phyloP scores from a whole-genome alignment of 2,888 invertebrate species.

The Notodonta ziczac region DNA sequence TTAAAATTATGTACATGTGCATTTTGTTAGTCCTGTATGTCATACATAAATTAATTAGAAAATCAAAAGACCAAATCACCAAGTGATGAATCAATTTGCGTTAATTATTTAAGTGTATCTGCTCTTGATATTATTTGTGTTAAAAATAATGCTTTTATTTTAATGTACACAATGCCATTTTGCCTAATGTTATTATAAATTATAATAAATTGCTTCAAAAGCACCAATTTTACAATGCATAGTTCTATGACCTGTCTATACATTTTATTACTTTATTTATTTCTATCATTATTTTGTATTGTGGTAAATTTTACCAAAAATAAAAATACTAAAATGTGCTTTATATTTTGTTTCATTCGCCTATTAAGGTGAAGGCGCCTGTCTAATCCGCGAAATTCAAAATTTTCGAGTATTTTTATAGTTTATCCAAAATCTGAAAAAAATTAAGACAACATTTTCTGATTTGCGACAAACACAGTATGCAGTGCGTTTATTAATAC shows the following conservation, averaged over 20 bases:
- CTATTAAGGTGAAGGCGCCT: no score
- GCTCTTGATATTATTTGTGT: slow-evolving; percentile 82
- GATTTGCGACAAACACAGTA: no score
- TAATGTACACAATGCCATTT: slow-evolving; percentile 84
- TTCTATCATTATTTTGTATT: slow-evolving; percentile 84
- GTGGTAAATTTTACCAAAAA: slow-evolving; percentile 85
- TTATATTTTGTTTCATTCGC: slow-evolving; percentile 70
- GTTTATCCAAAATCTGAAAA: no score
- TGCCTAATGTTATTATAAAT: slow-evolving; percentile 85
- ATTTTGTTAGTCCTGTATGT: slow-evolving; percentile 68
- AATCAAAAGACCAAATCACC: slow-evolving; percentile 79
- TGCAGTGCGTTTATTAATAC: no score
- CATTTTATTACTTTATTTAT: slow-evolving; percentile 84
- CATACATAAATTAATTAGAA: slow-evolving; percentile 46
- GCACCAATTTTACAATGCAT: slow-evolving; percentile 84
- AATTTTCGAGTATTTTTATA: no score
- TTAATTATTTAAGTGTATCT: slow-evolving; percentile 72
- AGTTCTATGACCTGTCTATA: slow-evolving; percentile 84
- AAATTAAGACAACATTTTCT: no score
- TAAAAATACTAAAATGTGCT: slow-evolving; percentile 85
- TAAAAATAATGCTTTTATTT: slow-evolving; percentile 82
- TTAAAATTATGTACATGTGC: slow-evolving; percentile 67
- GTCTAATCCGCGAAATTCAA: no score
- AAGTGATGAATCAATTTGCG: slow-evolving; percentile 75
- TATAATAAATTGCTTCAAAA: slow-evolving; percentile 84